Evolutionary conservation across 1,140 invertebrate species (phyloP).

Genomic region (Daktulosphaira vitifoliae): DNA sequence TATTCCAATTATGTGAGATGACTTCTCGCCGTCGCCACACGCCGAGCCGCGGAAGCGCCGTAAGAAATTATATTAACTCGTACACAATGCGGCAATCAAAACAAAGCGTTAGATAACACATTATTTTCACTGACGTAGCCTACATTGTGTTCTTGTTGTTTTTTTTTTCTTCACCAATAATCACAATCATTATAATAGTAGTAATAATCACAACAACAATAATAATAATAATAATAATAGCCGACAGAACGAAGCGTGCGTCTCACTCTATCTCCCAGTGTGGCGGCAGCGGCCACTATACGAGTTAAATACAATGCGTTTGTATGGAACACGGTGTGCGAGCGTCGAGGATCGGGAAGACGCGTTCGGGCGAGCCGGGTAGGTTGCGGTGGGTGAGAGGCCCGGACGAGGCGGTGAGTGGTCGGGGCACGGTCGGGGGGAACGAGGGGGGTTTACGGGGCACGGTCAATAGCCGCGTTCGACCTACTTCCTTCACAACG

Average conservation of each 20-base stretch:
- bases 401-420: not conserved
- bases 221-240: no score
- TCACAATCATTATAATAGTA: not conserved
- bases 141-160: no score
- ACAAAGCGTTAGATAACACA: constrained; percentile 4
- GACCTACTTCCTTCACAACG: constrained; percentile 14
- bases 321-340: not conserved
- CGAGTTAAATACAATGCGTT: not conserved
- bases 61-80: not conserved
- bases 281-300: no score
- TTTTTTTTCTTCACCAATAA: not conserved
- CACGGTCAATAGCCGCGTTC: constrained; percentile 33
- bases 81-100: not conserved
- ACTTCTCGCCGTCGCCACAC: no score
- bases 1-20: no score
- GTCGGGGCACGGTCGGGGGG: not conserved
- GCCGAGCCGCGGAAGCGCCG: no score
- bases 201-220: no score
- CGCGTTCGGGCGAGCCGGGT: not conserved
- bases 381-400: not conserved
- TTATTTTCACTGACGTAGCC: not conserved
- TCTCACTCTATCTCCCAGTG: no score
- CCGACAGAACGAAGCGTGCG: no score
- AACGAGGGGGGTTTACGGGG: not conserved
- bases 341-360: constrained; percentile 1